Conservation (phyloP, 2,888 invertebrate genomes). For the Microchrysa polita region DNA sequence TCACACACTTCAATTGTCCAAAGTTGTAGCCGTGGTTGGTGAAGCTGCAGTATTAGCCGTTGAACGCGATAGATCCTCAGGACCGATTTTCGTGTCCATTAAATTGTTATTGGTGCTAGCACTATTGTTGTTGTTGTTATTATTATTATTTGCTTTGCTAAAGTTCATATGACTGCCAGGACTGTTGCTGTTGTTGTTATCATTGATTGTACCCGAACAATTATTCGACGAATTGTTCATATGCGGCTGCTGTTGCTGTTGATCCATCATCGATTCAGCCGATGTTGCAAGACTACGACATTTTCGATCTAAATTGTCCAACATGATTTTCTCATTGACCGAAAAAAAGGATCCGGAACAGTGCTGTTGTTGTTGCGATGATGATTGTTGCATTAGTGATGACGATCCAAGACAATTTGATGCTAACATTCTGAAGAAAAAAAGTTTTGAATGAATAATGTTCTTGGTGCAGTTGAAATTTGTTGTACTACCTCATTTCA, state of each 20-base stretch:
- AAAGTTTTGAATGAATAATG: too few relatives aligned
- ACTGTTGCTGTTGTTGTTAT: not conserved
- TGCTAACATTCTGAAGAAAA: constrained; percentile 27
- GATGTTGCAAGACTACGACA: constrained; percentile 5
- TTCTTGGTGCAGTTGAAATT: not conserved
- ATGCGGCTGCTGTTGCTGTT: not conserved
- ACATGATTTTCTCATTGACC: constrained; percentile 45
- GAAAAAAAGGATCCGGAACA: constrained; percentile 40
- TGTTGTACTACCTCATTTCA: not conserved
- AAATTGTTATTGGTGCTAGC: constrained; percentile 20
- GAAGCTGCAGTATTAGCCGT: too few relatives aligned
- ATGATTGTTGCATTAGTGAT: too few relatives aligned
- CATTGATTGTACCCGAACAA: not conserved
- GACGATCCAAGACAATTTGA: constrained; percentile 24
- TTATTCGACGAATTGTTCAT: not conserved
- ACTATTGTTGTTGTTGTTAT: constrained; percentile 26
- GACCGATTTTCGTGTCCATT: constrained; percentile 46
- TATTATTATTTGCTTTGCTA: not conserved
- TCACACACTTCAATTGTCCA: too few relatives aligned
- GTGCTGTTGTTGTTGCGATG: not conserved
- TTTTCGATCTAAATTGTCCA: constrained; percentile 44
- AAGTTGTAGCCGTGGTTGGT: too few relatives aligned
- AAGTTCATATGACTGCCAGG: not conserved
- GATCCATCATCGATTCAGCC: constrained; percentile 4
- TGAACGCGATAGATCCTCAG: constrained; percentile 44